A percentile compares a stretch with the other conserved stretches of the same genome.
Evolutionary conservation across 2,888 invertebrate species (phyloP).

Genomic region (Drosophila pegasa): DNA sequence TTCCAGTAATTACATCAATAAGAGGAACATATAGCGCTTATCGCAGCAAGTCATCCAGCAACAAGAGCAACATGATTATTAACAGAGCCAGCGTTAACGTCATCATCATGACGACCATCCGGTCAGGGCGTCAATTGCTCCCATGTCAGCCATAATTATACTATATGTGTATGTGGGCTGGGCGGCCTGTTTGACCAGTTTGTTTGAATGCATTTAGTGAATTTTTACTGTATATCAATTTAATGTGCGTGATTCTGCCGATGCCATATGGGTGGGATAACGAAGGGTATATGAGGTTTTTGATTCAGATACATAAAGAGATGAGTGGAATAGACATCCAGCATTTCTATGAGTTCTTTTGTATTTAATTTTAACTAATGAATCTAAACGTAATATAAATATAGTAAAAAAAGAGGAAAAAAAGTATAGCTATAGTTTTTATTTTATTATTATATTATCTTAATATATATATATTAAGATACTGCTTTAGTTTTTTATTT

Average conservation of each 20-base stretch:
- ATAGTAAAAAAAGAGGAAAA: no score
- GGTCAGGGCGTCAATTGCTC: constrained; percentile 68
- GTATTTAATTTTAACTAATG: no score
- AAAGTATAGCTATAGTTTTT: no score
- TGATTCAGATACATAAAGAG: neutral
- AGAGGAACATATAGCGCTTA: constrained; percentile 21
- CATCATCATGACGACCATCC: constrained; percentile 28
- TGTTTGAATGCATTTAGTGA: constrained; percentile 13
- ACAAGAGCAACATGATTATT: constrained; percentile 10
- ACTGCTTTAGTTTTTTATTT: no score
- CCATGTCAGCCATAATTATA: constrained; percentile 26
- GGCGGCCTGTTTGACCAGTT: constrained; percentile 19
- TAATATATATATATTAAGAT: no score
- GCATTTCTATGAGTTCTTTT: no score
- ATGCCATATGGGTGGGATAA: neutral
- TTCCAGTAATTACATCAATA: constrained; percentile 66
- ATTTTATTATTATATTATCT: no score
- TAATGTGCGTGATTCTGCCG: neutral
- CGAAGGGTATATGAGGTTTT: neutral
- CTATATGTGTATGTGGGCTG: constrained; percentile 14
- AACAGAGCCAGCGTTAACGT: neutral
- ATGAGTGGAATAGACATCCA: neutral
- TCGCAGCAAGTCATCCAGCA: constrained; percentile 10
- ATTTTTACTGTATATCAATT: constrained; percentile 14
- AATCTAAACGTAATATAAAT: no score